Percentiles rank a stretch among this genome's conserved stretches.
Conservation (phyloP, 2,797 vertebrate species). For the Myiotriccus ornatus region DNA sequence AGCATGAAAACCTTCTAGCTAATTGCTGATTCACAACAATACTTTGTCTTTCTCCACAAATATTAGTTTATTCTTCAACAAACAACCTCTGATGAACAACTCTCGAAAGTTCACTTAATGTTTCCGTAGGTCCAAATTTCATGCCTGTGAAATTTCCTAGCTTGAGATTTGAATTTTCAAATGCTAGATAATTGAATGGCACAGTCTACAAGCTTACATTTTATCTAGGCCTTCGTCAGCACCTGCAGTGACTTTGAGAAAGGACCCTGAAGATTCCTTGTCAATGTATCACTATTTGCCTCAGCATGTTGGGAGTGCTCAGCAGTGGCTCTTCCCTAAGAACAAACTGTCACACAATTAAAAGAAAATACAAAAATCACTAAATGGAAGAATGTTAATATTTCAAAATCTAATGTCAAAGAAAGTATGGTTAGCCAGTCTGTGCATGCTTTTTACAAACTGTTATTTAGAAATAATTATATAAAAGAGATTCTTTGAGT, state of each 20-base stretch:
- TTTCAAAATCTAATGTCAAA: conserved; percentile 28
- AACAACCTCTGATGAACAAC: background rate
- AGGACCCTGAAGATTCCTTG: background rate
- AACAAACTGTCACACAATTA: conserved; percentile 15
- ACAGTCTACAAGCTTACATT: background rate
- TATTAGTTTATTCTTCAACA: background rate
- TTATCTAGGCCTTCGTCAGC: background rate
- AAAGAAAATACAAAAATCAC: background rate
- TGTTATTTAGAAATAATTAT: conserved; percentile 41
- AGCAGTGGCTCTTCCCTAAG: background rate
- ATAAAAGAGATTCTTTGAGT: conserved; percentile 14
- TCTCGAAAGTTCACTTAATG: background rate
- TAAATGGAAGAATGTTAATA: background rate
- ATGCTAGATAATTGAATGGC: background rate
- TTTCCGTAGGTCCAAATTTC: background rate
- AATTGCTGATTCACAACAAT: background rate
- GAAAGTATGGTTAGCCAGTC: conserved; percentile 5
- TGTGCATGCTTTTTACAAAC: conserved; percentile 40
- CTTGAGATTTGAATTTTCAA: background rate
- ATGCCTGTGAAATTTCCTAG: background rate
- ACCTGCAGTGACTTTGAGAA: background rate
- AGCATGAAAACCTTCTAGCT: background rate
- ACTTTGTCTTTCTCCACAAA: background rate
- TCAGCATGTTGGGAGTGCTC: background rate
- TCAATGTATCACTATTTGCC: background rate